A percentile compares a stretch with the other conserved stretches of the same genome.
phyloP scores from a whole-genome alignment of 2,797 vertebrate species.

The Eutrigla gurnardus region DNA sequence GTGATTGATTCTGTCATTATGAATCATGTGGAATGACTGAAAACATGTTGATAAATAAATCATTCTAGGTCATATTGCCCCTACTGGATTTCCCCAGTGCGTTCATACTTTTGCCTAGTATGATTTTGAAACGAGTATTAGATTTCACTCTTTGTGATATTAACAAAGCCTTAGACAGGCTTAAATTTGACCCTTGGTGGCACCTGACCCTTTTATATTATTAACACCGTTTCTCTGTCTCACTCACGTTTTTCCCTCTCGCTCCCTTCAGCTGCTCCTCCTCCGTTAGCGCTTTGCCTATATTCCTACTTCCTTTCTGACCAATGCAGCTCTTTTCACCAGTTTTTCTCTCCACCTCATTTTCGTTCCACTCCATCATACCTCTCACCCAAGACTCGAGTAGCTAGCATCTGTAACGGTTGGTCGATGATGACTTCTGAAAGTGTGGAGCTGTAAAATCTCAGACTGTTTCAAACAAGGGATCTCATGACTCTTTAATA shows the following conservation, averaged over 20 bases:
- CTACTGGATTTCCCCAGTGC: not conserved
- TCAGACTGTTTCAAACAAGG: slow-evolving; percentile 41
- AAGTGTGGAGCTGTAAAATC: slow-evolving; percentile 39
- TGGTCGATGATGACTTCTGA: slow-evolving; percentile 43
- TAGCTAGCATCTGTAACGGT: slow-evolving; percentile 5
- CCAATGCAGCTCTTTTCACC: not conserved
- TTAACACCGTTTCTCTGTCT: too few relatives aligned
- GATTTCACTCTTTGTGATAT: not conserved
- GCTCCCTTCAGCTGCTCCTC: not conserved
- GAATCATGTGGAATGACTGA: not conserved
- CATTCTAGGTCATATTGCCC: not conserved
- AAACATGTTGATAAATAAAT: not conserved
- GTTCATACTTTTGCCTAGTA: not conserved
- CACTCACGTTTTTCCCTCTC: not conserved
- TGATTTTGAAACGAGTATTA: too few relatives aligned
- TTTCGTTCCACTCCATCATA: slow-evolving; percentile 9
- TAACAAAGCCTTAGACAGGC: not conserved
- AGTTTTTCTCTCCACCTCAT: not conserved
- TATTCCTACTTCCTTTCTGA: not conserved
- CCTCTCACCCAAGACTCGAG: slow-evolving; percentile 7
- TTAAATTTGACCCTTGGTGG: not conserved
- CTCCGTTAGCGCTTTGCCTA: not conserved
- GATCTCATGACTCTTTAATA: slow-evolving; percentile 61
- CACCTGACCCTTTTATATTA: not conserved
- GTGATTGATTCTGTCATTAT: not conserved